Conservation (phyloP, 2,888 invertebrate species). For the Aleiodes testaceus region DNA sequence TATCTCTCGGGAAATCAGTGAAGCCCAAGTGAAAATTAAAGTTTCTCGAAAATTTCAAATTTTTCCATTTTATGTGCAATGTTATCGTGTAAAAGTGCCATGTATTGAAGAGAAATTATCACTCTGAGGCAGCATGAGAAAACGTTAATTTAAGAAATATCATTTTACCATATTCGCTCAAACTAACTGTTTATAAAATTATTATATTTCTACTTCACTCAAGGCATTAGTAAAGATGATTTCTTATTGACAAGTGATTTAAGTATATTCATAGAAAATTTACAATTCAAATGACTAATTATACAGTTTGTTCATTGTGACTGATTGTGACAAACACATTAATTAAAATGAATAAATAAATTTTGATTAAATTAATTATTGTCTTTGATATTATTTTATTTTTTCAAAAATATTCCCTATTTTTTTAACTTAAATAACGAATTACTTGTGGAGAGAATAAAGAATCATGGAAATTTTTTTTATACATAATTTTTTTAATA, state of each 20-base stretch:
- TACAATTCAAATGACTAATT: too few species aligned
- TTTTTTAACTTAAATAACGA: conserved; percentile 10
- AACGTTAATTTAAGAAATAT: conserved; percentile 8
- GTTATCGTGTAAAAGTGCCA: conserved; percentile 10
- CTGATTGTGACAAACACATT: conserved; percentile 42
- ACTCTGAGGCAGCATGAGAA: not conserved
- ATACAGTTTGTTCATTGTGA: not conserved
- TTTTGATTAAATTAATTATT: conserved; percentile 28
- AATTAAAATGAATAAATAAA: conserved; percentile 44
- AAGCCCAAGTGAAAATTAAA: too few species aligned
- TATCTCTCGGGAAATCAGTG: too few species aligned
- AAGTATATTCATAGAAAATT: not conserved
- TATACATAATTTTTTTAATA: too few species aligned
- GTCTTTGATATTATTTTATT: too few species aligned
- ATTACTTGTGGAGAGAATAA: conserved; percentile 29
- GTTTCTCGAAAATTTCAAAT: too few species aligned
- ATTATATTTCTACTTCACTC: too few species aligned
- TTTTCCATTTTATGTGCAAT: too few species aligned
- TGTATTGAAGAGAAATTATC: conserved; percentile 21
- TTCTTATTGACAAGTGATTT: too few species aligned
- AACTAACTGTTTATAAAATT: conserved; percentile 19
- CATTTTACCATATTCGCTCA: conserved; percentile 28
- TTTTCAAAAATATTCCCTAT: too few species aligned
- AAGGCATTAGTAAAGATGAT: too few species aligned
- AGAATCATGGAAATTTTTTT: too few species aligned